Base-by-base conservation (phyloP, 2,113 vertebrate species). In the Chelonoidis abingdonii region DNA sequence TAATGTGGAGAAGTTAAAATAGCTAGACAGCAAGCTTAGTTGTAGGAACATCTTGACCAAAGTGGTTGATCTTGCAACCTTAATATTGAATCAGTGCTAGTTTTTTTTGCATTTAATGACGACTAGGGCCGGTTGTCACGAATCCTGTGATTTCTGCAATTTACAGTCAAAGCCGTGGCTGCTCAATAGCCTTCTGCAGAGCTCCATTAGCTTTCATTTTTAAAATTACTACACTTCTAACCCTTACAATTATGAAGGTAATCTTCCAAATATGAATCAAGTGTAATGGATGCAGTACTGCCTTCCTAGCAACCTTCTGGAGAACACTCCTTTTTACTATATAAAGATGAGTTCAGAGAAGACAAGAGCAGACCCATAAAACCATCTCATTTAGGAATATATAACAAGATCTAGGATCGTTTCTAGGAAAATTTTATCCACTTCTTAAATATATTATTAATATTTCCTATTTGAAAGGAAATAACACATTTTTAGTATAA, bases 111-210 rank as follows among this genome's bases (percentile, higher is more conserved):
- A 24, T 44, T 35, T 10, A 6, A 69, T 21, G 9, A 11, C 3
- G 27, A 69, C 21, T 52, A 38, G 27, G 4, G 0, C 47, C 50
- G 57, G 25, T 41, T 2, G 59, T 69, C 84, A 65, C 38, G n/a
- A 72, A 38, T 72, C 31, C 35, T 38, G 16, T 38, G n/a, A 72
- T 38, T 72, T 38, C 65, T 38, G 65, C 17, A 72, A 72, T 38
- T 38, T 72, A n/a, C 35, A 69, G 62, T n/a, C n/a, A 69, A 19
- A 69, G 89, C 62, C 3, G 0, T 5, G 0, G 44, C 59, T 0
- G n/a, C 8, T 78, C 9, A 1, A 38, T 31, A 0, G 0, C 8
- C 56, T 6, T 88, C 83, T 78, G 10, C 21, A 50, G 21, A 56
- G n/a, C 87, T 93, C 62, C 0, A 2, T 10, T 47, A 76, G 59